Evolutionary conservation across 2,888 invertebrate genomes (phyloP).

Genomic region (Ormyrus rosae): DNA sequence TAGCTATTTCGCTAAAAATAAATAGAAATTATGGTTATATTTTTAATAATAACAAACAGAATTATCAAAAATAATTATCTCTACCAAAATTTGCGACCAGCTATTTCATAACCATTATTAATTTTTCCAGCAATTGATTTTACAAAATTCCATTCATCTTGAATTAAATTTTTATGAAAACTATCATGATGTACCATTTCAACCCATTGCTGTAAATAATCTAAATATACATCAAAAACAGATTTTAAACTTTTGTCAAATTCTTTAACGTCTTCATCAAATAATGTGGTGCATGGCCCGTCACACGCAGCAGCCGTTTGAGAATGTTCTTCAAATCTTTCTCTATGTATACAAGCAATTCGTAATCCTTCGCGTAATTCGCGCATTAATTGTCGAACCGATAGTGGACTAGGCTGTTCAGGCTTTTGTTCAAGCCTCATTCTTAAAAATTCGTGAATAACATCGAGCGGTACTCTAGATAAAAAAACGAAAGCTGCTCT

Average conservation of each 20-base stretch:
- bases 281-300: slow-evolving; percentile 75
- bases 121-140: slow-evolving; percentile 87
- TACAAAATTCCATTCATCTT: slow-evolving; percentile 93
- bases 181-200: slow-evolving; percentile 80
- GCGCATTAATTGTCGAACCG: slow-evolving; percentile 91
- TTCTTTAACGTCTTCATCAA: slow-evolving; percentile 81
- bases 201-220: slow-evolving; percentile 91
- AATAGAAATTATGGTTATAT: neutral
- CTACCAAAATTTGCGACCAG: slow-evolving; percentile 87
- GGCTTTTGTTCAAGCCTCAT: slow-evolving; percentile 91
- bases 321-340: slow-evolving; percentile 84
- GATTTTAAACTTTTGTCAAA: slow-evolving; percentile 88
- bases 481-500: slow-evolving; percentile 90
- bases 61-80: slow-evolving; percentile 57
- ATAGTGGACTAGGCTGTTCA: slow-evolving; percentile 89
- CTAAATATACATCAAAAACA: slow-evolving; percentile 89
- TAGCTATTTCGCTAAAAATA: slow-evolving; percentile 76
- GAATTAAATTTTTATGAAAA: slow-evolving; percentile 86
- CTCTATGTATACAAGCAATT: slow-evolving; percentile 88
- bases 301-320: slow-evolving; percentile 79
- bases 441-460: slow-evolving; percentile 93
- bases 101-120: slow-evolving; percentile 84
- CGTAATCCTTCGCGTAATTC: slow-evolving; percentile 93
- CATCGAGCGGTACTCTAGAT: slow-evolving; percentile 89
- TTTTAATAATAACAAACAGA: neutral